phyloP scores from a whole-genome alignment of 1,140 invertebrate genomes.

The Musca vetustissima region DNA sequence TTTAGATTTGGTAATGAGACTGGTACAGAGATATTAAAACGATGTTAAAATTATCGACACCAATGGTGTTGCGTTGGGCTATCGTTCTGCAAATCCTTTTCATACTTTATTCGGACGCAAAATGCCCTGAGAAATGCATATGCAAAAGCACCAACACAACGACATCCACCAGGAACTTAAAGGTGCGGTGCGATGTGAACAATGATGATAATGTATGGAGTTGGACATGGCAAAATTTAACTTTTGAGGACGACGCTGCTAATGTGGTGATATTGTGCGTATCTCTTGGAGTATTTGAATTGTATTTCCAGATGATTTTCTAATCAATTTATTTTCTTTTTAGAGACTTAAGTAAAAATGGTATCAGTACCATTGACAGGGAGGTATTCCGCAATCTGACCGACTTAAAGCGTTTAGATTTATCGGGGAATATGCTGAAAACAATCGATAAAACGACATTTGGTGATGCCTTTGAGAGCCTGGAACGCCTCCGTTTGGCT shows the following conservation, averaged over 20 bases:
- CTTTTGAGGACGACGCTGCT: slow-evolving; percentile 55
- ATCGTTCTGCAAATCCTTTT: background rate
- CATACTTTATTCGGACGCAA: background rate
- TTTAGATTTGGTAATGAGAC: background rate
- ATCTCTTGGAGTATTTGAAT: background rate
- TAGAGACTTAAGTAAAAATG: slow-evolving; percentile 78
- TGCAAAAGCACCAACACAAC: slow-evolving; percentile 39
- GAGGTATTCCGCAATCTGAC: slow-evolving; percentile 71
- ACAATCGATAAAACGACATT: slow-evolving; percentile 67
- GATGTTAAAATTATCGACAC: too few relatives aligned
- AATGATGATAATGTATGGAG: slow-evolving; percentile 45
- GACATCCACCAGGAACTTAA: slow-evolving; percentile 52
- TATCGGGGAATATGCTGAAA: slow-evolving; percentile 67
- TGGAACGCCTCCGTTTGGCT: slow-evolving; percentile 68
- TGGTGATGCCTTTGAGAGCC: slow-evolving; percentile 60
- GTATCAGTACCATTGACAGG: slow-evolving; percentile 71
- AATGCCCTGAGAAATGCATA: slow-evolving; percentile 47
- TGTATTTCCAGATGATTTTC: too few relatives aligned
- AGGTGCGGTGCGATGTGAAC: slow-evolving; percentile 56
- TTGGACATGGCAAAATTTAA: slow-evolving; percentile 52
- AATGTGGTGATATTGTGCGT: slow-evolving; percentile 57
- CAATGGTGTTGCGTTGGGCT: background rate
- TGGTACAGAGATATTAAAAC: too few relatives aligned
- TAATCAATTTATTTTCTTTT: slow-evolving; percentile 26
- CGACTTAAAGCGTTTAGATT: slow-evolving; percentile 69